Percentiles rank a stretch among this genome's conserved stretches.
phyloP scores from a whole-genome alignment of 2,797 vertebrate species.

The Neosilurus hyrtlii region DNA sequence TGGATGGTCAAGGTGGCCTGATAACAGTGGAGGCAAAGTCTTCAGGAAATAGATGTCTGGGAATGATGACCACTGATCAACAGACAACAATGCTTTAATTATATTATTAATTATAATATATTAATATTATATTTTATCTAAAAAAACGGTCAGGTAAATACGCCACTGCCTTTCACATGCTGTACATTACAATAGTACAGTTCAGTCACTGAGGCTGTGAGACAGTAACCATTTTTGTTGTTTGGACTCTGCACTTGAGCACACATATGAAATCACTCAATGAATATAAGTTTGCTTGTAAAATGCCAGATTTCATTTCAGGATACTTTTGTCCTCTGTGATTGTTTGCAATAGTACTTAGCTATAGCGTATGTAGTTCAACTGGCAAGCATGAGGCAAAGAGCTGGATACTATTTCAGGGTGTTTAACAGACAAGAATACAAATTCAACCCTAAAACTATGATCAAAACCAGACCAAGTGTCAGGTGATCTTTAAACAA shows the following conservation, averaged over 20 bases:
- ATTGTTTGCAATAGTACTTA: slow-evolving; percentile 3
- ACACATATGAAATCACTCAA: slow-evolving; percentile 12
- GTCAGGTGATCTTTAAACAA: slow-evolving; percentile 3
- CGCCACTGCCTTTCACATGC: neutral
- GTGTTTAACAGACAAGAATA: neutral
- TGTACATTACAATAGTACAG: neutral
- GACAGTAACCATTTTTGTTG: neutral
- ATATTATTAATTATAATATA: too few relatives aligned
- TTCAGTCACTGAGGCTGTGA: neutral
- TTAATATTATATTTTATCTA: too few relatives aligned
- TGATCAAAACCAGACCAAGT: neutral
- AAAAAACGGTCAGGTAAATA: neutral
- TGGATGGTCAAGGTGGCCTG: too few relatives aligned
- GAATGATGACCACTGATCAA: too few relatives aligned
- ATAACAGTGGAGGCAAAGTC: too few relatives aligned
- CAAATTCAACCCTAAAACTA: neutral
- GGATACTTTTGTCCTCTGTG: neutral
- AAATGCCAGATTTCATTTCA: slow-evolving; percentile 1
- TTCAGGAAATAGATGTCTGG: too few relatives aligned
- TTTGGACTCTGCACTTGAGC: slow-evolving; percentile 5
- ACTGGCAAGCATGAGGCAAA: neutral
- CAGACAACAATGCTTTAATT: too few relatives aligned
- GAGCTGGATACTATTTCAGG: slow-evolving; percentile 7
- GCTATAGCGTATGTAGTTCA: slow-evolving; percentile 1
- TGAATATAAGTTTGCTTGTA: neutral